phyloP scores from a whole-genome alignment of 2,888 invertebrate species.

The Exephanes ischioxanthus region DNA sequence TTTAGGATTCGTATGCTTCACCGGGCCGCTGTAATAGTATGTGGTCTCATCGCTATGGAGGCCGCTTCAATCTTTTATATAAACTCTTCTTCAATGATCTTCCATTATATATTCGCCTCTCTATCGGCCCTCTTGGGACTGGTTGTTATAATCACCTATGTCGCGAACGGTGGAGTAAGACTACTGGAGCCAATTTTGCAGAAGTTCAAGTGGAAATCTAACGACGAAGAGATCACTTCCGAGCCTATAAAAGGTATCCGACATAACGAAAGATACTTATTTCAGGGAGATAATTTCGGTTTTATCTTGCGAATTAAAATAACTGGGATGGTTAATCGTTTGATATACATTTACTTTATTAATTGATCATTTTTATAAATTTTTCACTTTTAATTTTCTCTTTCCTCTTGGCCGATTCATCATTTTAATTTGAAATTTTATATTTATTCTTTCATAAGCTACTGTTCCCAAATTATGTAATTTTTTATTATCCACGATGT shows the following conservation, averaged over 20 bases:
- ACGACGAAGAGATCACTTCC: constrained; percentile 78
- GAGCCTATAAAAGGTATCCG: constrained; percentile 81
- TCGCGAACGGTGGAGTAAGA: constrained; percentile 75
- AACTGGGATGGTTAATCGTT: too few species aligned
- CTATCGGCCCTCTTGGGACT: constrained; percentile 85
- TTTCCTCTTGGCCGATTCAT: too few species aligned
- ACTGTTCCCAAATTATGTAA: too few species aligned
- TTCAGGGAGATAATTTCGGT: background rate
- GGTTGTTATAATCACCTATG: constrained; percentile 51
- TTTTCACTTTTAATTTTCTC: too few species aligned
- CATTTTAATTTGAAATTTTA: too few species aligned
- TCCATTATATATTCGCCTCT: constrained; percentile 87
- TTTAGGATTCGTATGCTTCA: constrained; percentile 88
- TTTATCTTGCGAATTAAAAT: background rate
- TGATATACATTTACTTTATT: too few species aligned
- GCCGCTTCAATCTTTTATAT: constrained; percentile 89
- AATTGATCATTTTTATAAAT: too few species aligned
- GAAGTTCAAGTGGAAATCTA: constrained; percentile 78
- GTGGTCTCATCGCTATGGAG: constrained; percentile 87
- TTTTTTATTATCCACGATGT: too few species aligned
- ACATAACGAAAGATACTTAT: background rate
- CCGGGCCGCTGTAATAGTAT: constrained; percentile 88
- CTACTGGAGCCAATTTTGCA: constrained; percentile 77
- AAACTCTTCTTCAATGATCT: constrained; percentile 87
- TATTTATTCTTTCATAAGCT: too few species aligned